Conservation (phyloP, 2,888 invertebrate species). For the Andrena dorsata region DNA sequence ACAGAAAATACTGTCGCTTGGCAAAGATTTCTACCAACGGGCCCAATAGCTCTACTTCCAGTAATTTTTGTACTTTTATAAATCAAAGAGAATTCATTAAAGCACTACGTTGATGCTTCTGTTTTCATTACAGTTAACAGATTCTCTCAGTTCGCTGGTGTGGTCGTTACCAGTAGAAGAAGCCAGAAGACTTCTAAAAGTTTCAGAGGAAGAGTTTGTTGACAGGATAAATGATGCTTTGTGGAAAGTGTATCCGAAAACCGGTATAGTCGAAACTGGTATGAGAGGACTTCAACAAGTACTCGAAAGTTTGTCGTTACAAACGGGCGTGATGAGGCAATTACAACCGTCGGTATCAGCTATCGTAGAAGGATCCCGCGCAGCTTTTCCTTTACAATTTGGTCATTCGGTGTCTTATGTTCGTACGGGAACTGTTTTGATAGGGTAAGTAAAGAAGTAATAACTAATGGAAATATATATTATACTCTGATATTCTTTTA, state of each 20-base stretch:
- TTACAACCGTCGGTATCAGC: slow-evolving; percentile 90
- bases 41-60: slow-evolving; percentile 97
- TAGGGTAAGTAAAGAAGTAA: slow-evolving; percentile 89
- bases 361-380: slow-evolving; percentile 89
- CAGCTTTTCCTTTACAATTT: slow-evolving; percentile 96
- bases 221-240: slow-evolving; percentile 95
- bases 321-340: slow-evolving; percentile 86
- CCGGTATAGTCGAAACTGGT: slow-evolving; percentile 86
- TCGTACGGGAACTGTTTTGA: slow-evolving; percentile 91
- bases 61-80: slow-evolving; percentile 83
- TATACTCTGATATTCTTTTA: background rate
- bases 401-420: slow-evolving; percentile 96
- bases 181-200: slow-evolving; percentile 90
- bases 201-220: slow-evolving; percentile 93
- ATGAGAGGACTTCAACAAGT: slow-evolving; percentile 86
- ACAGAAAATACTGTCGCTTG: slow-evolving; percentile 95
- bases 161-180: slow-evolving; percentile 94
- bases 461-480: slow-evolving; percentile 21
- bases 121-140: slow-evolving; percentile 87
- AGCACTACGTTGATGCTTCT: background rate
- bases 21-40: slow-evolving; percentile 97
- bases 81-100: background rate
- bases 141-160: slow-evolving; percentile 94
- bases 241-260: slow-evolving; percentile 88
- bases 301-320: slow-evolving; percentile 84